Evolutionary conservation across 2,888 invertebrate genomes (phyloP).

Genomic region (Sturmia bella): DNA sequence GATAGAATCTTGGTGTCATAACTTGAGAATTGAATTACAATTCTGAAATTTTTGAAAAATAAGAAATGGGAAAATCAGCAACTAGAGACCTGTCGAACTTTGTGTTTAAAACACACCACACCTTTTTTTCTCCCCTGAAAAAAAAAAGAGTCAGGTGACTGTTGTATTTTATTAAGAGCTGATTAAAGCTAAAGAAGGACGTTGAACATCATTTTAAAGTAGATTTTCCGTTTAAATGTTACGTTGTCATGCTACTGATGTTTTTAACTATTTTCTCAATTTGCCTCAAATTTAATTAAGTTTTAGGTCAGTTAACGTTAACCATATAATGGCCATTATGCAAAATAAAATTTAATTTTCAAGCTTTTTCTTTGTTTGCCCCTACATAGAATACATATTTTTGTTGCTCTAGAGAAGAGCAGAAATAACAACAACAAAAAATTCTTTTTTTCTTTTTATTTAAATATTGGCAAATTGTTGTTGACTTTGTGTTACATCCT

Average conservation of each 20-base stretch:
- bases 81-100: no score
- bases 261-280: neutral
- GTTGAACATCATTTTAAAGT: no score
- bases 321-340: constrained; percentile 60
- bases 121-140: no score
- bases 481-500: constrained; percentile 62
- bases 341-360: constrained; percentile 36
- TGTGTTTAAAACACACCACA: no score
- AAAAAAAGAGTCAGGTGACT: no score
- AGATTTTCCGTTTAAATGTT: no score
- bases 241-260: no score
- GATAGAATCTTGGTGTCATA: no score
- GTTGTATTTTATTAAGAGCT: neutral
- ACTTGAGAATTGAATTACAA: no score
- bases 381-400: neutral
- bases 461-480: constrained; percentile 66
- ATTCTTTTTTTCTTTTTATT: no score
- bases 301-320: constrained; percentile 57
- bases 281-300: constrained; percentile 55
- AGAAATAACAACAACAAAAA: constrained; percentile 38
- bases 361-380: constrained; percentile 24
- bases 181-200: neutral
- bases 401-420: neutral
- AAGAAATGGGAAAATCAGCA: no score
- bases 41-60: no score